These are phyloP conservation scores for Acronicta psi DNA, from an alignment of 2,888 invertebrate species.

Conservation along the genomic window DNA sequence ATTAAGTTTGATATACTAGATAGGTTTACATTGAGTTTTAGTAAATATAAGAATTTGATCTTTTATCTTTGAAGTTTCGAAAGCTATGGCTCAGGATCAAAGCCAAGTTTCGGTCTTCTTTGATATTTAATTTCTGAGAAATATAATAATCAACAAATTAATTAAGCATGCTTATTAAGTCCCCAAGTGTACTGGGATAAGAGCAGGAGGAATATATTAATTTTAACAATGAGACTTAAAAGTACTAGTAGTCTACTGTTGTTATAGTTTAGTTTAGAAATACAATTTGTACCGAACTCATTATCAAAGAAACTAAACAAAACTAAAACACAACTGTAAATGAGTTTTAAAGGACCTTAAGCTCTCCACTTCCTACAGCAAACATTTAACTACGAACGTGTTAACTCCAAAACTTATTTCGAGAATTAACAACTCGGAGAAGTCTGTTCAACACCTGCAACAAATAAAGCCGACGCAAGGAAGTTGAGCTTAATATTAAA, in stretches of 20 bases:
- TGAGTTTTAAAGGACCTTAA: neutral
- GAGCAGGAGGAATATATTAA: too few species aligned
- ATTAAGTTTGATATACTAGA: conserved; percentile 8
- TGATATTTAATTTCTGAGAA: too few species aligned
- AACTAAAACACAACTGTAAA: neutral
- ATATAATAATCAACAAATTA: too few species aligned
- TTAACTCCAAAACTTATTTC: conserved; percentile 27
- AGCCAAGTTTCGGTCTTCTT: too few species aligned
- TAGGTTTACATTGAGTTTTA: conserved; percentile 12
- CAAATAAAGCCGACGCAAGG: conserved; percentile 41
- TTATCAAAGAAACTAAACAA: neutral
- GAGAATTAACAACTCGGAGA: conserved; percentile 13
- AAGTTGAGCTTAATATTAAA: conserved; percentile 61
- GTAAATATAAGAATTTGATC: conserved; percentile 3
- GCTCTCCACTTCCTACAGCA: neutral
- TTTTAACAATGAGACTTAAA: too few species aligned
- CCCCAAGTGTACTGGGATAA: too few species aligned
- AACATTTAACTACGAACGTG: conserved; percentile 10
- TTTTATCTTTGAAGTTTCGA: too few species aligned
- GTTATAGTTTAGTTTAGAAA: too few species aligned
- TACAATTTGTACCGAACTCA: neutral
- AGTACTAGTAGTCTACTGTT: too few species aligned
- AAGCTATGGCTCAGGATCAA: too few species aligned
- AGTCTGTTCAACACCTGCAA: conserved; percentile 23
- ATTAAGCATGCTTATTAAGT: too few species aligned